These are phyloP conservation scores for Fopius arisanus DNA, from an alignment of 1,140 invertebrate species.

Conservation along the genomic window DNA sequence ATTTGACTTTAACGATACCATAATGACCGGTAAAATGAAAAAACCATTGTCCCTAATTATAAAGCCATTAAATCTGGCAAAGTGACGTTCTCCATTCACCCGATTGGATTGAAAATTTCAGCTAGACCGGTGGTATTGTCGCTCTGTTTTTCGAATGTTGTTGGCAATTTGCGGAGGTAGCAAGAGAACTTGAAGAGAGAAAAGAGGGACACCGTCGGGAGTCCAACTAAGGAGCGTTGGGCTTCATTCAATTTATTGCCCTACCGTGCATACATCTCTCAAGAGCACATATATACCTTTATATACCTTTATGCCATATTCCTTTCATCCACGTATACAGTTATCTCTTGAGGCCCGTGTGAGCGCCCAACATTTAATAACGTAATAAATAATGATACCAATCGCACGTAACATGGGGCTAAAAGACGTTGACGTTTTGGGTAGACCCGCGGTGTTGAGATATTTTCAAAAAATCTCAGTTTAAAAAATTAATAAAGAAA, in stretches of 20 bases:
- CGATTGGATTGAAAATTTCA: too few species aligned
- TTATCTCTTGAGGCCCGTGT: constrained; percentile 35
- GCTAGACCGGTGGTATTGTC: not conserved
- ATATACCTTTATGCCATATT: constrained; percentile 1
- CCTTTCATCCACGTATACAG: constrained; percentile 24
- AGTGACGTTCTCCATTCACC: too few species aligned
- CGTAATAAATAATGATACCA: constrained; percentile 58
- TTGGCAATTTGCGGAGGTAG: constrained; percentile 23
- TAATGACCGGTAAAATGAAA: not conserved
- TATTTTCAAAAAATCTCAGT: not conserved
- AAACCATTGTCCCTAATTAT: not conserved
- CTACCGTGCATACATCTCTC: constrained; percentile 19
- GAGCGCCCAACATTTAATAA: constrained; percentile 51
- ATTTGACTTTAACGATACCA: not conserved
- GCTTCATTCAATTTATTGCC: constrained; percentile 50
- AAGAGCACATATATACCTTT: not conserved
- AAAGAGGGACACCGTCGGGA: constrained; percentile 1
- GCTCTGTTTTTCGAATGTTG: not conserved
- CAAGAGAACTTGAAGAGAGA: not conserved
- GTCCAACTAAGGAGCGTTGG: constrained; percentile 48
- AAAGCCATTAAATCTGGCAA: too few species aligned
- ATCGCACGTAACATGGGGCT: constrained; percentile 33
- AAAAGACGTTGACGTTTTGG: constrained; percentile 4
- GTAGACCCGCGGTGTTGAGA: not conserved
- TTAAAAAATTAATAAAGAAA: not conserved